Percentiles rank a stretch among this genome's conserved stretches.
Conservation (phyloP, 2,113 vertebrate species). For the Phocoena sinus region DNA sequence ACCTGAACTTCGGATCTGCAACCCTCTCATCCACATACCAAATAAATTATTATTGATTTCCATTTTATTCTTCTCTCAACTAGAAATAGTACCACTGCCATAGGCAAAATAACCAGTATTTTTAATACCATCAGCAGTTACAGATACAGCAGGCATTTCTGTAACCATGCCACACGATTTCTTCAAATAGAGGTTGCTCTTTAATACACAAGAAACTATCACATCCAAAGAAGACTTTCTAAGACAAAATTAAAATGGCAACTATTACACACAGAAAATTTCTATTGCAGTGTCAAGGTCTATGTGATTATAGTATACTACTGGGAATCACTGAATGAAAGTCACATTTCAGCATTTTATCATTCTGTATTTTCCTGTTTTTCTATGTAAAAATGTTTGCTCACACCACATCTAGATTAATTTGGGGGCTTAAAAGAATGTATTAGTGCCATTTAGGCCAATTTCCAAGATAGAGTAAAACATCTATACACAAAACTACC, state of each 20-base stretch:
- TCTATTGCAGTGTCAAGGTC: neutral
- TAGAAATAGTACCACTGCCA: neutral
- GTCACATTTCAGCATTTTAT: neutral
- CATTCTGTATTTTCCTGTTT: neutral
- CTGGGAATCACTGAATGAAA: conserved; percentile 6
- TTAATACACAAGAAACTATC: conserved; percentile 25
- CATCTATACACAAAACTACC: neutral
- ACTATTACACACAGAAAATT: neutral
- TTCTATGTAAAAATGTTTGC: neutral
- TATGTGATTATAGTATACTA: neutral
- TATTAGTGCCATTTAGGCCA: neutral
- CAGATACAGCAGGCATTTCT: neutral
- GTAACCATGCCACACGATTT: neutral
- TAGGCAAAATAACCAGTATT: conserved; percentile 16
- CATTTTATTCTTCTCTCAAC: neutral
- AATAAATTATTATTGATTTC: conserved; percentile 35
- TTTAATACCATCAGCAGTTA: conserved; percentile 1
- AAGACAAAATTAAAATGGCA: conserved; percentile 16
- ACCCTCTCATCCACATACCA: neutral
- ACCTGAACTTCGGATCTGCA: neutral
- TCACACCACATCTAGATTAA: neutral
- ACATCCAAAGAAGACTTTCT: neutral
- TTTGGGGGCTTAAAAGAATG: neutral
- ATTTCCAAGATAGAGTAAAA: neutral
- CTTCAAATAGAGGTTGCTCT: neutral